Percentiles rank a stretch among this genome's conserved stretches.
phyloP scores from a whole-genome alignment of 2,888 invertebrate species.

The Limnephilus lunatus region DNA sequence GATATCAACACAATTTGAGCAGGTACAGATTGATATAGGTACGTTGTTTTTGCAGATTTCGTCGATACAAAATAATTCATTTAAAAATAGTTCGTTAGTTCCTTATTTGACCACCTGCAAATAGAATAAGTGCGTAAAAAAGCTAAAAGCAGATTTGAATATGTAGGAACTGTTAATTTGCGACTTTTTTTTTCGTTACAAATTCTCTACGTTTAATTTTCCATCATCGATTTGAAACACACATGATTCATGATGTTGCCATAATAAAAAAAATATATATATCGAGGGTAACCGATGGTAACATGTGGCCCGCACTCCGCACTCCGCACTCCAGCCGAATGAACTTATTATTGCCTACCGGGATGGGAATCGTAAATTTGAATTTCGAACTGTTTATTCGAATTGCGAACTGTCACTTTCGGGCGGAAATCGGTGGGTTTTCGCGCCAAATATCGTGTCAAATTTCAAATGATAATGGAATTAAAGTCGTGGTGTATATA shows the following conservation, averaged over 20 bases:
- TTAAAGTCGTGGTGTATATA: background rate
- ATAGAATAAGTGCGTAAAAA: too few relatives aligned
- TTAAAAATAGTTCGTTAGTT: too few relatives aligned
- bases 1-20: too few relatives aligned
- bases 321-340: conserved; percentile 23
- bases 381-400: conserved; percentile 47
- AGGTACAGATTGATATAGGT: too few relatives aligned
- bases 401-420: conserved; percentile 42
- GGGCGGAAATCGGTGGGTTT: conserved; percentile 24
- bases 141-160: too few relatives aligned
- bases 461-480: background rate
- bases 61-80: too few relatives aligned
- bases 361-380: conserved; percentile 56
- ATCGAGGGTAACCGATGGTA: conserved; percentile 50
- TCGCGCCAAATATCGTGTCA: background rate
- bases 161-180: background rate
- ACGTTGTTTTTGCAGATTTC: too few relatives aligned
- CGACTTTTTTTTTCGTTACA: background rate
- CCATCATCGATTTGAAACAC: background rate
- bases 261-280: conserved; percentile 27
- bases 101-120: too few relatives aligned
- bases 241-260: conserved; percentile 14
- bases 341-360: conserved; percentile 1
- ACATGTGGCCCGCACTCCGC: conserved; percentile 41
- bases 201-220: background rate